Percentiles rank a stretch among this genome's conserved stretches.
These are phyloP conservation scores for Podocnemis expansa DNA, from an alignment of 2,113 vertebrate genomes.

Conservation along the genomic window DNA sequence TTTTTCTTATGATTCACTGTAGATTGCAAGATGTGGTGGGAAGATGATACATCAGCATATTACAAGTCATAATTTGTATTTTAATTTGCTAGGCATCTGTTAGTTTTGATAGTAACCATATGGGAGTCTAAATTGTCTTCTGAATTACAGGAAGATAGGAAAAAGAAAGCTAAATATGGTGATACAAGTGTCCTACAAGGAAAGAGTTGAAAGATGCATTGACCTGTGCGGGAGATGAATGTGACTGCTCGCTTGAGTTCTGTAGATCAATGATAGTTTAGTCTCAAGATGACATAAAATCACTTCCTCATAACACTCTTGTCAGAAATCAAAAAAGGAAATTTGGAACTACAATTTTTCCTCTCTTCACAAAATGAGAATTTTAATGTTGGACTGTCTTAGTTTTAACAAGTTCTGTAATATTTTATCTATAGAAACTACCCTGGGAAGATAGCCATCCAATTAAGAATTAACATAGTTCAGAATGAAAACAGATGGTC, in stretches of 20 bases:
- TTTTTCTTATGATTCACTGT: constrained; percentile 63
- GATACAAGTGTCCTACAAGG: constrained; percentile 35
- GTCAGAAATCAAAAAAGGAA: background rate
- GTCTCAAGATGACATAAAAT: constrained; percentile 7
- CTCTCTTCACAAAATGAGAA: background rate
- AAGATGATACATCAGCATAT: constrained; percentile 68
- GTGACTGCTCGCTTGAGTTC: background rate
- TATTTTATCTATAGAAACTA: background rate
- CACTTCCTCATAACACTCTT: background rate
- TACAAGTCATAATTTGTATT: constrained; percentile 75
- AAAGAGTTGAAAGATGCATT: constrained; percentile 32
- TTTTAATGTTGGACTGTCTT: background rate
- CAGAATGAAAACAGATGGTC: background rate
- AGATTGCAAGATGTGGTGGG: constrained; percentile 53
- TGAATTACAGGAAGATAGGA: constrained; percentile 63
- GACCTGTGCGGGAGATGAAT: constrained; percentile 36
- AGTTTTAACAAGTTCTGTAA: background rate
- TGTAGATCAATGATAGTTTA: background rate
- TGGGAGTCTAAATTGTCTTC: constrained; percentile 66
- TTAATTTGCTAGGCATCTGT: constrained; percentile 78
- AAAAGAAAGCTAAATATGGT: constrained; percentile 57
- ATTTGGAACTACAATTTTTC: constrained; percentile 4
- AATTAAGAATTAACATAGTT: background rate
- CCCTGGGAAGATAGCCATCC: background rate
- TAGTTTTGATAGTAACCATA: constrained; percentile 72